Evolutionary conservation across 2,888 invertebrate species (phyloP).

Genomic region (Acronicta leporina): DNA sequence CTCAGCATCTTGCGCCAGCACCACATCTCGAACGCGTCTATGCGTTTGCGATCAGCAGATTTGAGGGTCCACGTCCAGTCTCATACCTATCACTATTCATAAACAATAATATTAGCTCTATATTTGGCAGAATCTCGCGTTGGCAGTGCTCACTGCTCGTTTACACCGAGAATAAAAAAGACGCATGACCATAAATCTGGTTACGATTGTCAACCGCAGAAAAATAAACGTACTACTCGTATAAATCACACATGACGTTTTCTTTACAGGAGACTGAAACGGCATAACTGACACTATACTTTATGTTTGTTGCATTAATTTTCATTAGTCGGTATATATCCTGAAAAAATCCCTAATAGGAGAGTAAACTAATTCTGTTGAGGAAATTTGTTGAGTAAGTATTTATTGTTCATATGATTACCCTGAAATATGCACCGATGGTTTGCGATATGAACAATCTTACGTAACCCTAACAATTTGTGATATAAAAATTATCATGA

Average conservation of each 20-base stretch:
- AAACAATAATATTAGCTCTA: neutral
- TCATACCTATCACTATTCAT: no score
- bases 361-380: neutral
- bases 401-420: neutral
- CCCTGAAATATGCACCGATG: no score
- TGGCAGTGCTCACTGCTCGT: conserved; percentile 1
- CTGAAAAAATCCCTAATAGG: neutral
- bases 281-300: no score
- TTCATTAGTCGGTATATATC: neutral
- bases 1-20: no score
- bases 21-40: no score
- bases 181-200: conserved; percentile 19
- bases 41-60: no score
- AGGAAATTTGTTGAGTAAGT: neutral
- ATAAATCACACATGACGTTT: conserved; percentile 14
- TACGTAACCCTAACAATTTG: no score
- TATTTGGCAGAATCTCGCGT: conserved; percentile 1
- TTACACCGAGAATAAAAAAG: conserved; percentile 4
- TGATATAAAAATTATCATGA: no score
- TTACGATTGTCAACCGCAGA: conserved; percentile 21
- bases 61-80: no score
- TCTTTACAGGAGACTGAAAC: conserved; percentile 10
- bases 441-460: no score
- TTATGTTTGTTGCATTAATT: neutral
- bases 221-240: conserved; percentile 11